phyloP scores from a whole-genome alignment of 1,140 invertebrate genomes.

The Neodiprion pinetum region DNA sequence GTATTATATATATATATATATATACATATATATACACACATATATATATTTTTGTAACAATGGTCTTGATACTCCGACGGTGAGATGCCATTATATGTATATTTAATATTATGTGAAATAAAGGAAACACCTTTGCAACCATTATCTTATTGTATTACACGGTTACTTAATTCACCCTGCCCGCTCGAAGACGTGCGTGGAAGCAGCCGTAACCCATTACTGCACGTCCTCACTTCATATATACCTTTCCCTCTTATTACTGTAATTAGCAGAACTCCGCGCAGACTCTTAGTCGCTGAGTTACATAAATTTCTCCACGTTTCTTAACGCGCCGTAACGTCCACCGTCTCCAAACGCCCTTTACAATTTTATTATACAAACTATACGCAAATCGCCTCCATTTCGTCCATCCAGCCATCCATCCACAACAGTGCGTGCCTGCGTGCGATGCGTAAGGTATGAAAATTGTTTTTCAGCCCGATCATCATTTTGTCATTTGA shows the following conservation, averaged over 20 bases:
- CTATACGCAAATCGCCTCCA: too few relatives aligned
- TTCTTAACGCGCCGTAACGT: too few relatives aligned
- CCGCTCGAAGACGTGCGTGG: neutral
- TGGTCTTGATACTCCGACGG: slow-evolving; percentile 51
- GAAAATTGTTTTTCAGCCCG: too few relatives aligned
- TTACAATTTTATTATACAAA: too few relatives aligned
- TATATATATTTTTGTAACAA: slow-evolving; percentile 47
- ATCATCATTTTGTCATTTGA: neutral
- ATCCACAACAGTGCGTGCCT: too few relatives aligned
- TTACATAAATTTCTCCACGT: slow-evolving; percentile 33
- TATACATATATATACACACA: too few relatives aligned
- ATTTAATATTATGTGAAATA: slow-evolving; percentile 55
- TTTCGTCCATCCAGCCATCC: too few relatives aligned
- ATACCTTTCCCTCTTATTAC: slow-evolving; percentile 42
- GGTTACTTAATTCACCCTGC: slow-evolving; percentile 18
- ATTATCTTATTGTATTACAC: slow-evolving; percentile 18
- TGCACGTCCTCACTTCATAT: slow-evolving; percentile 25
- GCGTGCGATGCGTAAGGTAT: too few relatives aligned
- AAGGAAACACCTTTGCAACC: slow-evolving; percentile 50
- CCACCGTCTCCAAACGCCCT: too few relatives aligned
- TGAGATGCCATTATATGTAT: slow-evolving; percentile 59
- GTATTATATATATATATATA: slow-evolving; percentile 22
- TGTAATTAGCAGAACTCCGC: slow-evolving; percentile 37
- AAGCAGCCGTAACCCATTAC: slow-evolving; percentile 4
- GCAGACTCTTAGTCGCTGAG: slow-evolving; percentile 32